Conservation (phyloP, 2,797 vertebrate species). For the Phrynocephalus forsythii region DNA sequence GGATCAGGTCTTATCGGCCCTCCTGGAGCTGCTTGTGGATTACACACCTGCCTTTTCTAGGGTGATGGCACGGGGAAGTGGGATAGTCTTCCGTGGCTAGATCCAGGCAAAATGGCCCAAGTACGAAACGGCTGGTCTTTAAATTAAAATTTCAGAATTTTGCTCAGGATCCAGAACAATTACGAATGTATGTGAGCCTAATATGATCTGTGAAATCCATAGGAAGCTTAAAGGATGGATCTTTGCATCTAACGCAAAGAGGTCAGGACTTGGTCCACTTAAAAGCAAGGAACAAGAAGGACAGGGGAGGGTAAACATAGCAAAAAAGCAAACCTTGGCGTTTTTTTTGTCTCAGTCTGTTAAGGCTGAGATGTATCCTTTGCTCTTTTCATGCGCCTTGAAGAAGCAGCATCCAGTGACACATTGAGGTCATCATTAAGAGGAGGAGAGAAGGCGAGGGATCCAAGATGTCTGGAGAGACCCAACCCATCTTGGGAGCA, state of each 20-base stretch:
- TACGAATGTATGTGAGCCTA: too few species aligned
- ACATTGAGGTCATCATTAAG: too few species aligned
- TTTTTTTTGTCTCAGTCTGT: neutral
- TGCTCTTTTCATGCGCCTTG: too few species aligned
- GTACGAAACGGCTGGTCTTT: neutral
- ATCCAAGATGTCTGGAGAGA: too few species aligned
- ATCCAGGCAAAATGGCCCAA: neutral
- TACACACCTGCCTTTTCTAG: neutral
- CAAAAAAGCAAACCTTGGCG: neutral
- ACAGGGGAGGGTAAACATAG: neutral
- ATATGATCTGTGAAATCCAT: too few species aligned
- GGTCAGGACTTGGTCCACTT: neutral
- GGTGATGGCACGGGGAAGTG: too few species aligned
- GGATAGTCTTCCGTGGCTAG: too few species aligned
- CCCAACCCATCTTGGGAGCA: too few species aligned
- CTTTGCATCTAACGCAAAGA: neutral
- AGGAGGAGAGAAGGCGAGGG: too few species aligned
- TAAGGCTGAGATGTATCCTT: neutral
- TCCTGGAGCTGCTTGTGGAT: fast-evolving
- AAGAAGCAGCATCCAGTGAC: neutral
- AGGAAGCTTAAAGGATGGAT: neutral
- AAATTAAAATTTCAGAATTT: neutral
- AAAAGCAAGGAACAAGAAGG: neutral
- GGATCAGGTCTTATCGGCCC: too few species aligned
- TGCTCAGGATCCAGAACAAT: neutral